Conservation (phyloP, 2,888 invertebrate species). For the Pandemis corylana region DNA sequence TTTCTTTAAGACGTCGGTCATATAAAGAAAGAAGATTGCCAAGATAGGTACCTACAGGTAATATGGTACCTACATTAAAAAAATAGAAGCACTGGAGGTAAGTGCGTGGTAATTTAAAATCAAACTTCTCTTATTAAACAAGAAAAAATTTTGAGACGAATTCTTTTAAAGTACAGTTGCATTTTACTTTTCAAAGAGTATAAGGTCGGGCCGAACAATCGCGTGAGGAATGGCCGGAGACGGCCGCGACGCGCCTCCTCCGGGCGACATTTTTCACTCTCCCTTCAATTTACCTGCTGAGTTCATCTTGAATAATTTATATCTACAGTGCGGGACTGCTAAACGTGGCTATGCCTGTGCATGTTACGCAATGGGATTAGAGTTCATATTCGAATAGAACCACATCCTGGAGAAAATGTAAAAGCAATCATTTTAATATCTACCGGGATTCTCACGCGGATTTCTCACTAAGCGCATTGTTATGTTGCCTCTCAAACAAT, state of each 20-base stretch:
- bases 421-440: constrained; percentile 40
- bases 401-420: constrained; percentile 17
- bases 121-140: too few species aligned
- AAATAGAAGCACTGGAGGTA: too few species aligned
- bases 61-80: too few species aligned
- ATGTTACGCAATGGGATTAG: constrained; percentile 25
- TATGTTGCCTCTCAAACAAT: constrained; percentile 22
- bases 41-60: too few species aligned
- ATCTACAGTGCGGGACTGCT: constrained; percentile 21
- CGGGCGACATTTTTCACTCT: constrained; percentile 61
- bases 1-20: too few species aligned
- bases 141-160: too few species aligned
- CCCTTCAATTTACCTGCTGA: constrained; percentile 61
- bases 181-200: not conserved
- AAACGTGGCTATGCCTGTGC: constrained; percentile 10
- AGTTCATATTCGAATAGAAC: constrained; percentile 14
- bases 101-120: too few species aligned
- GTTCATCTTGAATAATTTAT: constrained; percentile 62
- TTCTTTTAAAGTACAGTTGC: too few species aligned
- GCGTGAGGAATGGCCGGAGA: constrained; percentile 39
- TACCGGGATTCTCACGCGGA: constrained; percentile 28
- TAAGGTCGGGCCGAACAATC: constrained; percentile 27
- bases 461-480: constrained; percentile 38
- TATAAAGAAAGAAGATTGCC: too few species aligned
- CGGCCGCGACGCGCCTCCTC: constrained; percentile 44